These are phyloP conservation scores for Sebastes kiyomatsui DNA, from an alignment of 2,797 vertebrate species.

Conservation along the genomic window DNA sequence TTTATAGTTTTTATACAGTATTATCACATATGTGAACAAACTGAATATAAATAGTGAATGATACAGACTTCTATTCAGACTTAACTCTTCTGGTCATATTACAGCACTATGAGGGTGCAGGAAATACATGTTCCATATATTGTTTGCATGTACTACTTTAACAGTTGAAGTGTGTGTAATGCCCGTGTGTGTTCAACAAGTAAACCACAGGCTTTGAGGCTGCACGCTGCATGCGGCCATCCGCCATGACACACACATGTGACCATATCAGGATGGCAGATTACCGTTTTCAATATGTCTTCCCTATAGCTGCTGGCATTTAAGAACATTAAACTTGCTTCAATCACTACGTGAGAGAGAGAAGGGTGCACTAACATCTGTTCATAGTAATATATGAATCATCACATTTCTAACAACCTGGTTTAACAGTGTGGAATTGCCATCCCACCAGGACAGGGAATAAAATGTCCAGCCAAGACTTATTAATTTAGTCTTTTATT, in stretches of 20 bases:
- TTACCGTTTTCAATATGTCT: conserved; percentile 17
- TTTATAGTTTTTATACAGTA: not conserved
- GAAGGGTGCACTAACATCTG: conserved; percentile 13
- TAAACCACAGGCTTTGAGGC: conserved; percentile 11
- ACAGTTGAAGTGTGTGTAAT: not conserved
- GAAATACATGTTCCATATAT: not conserved
- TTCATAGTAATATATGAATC: conserved; percentile 13
- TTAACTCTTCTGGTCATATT: not conserved
- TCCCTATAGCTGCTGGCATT: not conserved
- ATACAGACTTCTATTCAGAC: not conserved
- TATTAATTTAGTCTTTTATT: not conserved
- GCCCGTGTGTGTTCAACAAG: not conserved
- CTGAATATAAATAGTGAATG: not conserved
- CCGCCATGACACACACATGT: conserved; percentile 16
- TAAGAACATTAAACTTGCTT: not conserved
- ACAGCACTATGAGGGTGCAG: not conserved
- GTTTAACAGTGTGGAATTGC: not conserved
- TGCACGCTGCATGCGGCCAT: not conserved
- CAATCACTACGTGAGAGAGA: not conserved
- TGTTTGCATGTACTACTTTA: not conserved
- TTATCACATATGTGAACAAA: not conserved
- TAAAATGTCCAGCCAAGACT: not conserved
- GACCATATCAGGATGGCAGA: not conserved
- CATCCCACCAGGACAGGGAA: not conserved
- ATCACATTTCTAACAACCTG: not conserved